A percentile compares a stretch with the other conserved stretches of the same genome.
These are phyloP conservation scores for Cotesia chilonis DNA, from an alignment of 1,140 invertebrate species.

Conservation along the genomic window DNA sequence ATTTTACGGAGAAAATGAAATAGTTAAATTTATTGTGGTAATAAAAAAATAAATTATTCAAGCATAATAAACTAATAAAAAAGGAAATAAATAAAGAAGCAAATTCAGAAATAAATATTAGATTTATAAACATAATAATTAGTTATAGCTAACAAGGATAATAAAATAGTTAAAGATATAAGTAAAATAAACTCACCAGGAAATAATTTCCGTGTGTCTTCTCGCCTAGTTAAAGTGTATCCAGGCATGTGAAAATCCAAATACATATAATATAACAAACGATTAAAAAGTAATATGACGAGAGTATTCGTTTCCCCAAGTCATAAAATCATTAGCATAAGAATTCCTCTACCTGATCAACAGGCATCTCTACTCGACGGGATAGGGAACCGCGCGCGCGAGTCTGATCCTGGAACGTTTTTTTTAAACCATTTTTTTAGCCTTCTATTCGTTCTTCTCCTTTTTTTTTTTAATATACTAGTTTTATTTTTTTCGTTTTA, in stretches of 20 bases:
- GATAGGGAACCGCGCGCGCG: slow-evolving; percentile 30
- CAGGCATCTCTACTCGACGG: slow-evolving; percentile 20
- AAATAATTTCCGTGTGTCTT: slow-evolving; percentile 26
- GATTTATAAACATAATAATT: no score
- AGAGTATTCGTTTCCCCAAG: slow-evolving; percentile 66
- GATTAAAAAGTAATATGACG: slow-evolving; percentile 66
- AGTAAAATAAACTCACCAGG: slow-evolving; percentile 23
- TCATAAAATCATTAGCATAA: slow-evolving; percentile 69
- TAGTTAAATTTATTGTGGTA: no score
- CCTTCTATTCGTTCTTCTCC: slow-evolving; percentile 16
- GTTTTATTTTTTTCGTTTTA: slow-evolving; percentile 17
- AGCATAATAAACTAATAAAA: no score
- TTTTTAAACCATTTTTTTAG: slow-evolving; percentile 32
- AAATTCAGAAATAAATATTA: no score
- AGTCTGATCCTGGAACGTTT: slow-evolving; percentile 32
- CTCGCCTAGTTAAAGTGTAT: slow-evolving; percentile 4
- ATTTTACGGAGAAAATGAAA: no score
- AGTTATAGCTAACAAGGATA: slow-evolving; percentile 10
- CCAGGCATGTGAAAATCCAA: slow-evolving; percentile 29
- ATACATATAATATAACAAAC: slow-evolving; percentile 31
- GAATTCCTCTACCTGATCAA: slow-evolving; percentile 64
- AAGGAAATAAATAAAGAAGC: no score
- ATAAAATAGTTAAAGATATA: slow-evolving; percentile 23
- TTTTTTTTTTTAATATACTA: slow-evolving; percentile 20
- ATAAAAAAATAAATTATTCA: no score